A percentile compares a stretch with the other conserved stretches of the same genome.
Evolutionary conservation across 2,113 vertebrate species (phyloP).

Genomic region (Thamnophis sirtalis): DNA sequence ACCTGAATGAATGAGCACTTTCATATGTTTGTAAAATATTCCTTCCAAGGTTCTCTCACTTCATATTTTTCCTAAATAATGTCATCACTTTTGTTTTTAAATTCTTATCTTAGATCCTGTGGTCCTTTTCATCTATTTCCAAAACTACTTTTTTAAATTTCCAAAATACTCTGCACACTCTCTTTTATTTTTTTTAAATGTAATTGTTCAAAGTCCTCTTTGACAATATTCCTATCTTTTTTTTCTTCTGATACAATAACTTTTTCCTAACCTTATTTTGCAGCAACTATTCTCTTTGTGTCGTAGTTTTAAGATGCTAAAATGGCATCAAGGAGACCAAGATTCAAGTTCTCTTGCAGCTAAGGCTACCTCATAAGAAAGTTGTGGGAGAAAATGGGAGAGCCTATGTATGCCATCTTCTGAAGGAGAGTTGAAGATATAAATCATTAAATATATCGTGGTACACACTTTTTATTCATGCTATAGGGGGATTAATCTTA

Average conservation of each 20-base stretch:
- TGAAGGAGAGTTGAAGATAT: not conserved
- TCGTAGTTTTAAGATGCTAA: not conserved
- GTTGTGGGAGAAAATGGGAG: not conserved
- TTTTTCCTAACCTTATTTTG: not conserved
- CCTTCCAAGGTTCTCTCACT: not conserved
- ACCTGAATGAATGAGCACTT: too few relatives aligned
- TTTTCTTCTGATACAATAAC: not conserved
- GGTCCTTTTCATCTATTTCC: not conserved
- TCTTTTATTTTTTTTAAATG: not conserved
- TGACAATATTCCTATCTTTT: not conserved
- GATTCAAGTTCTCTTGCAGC: not conserved
- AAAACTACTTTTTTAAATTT: not conserved
- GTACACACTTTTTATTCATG: not conserved
- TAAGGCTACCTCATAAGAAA: not conserved
- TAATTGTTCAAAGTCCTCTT: not conserved
- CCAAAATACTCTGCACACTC: not conserved
- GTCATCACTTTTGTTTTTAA: not conserved
- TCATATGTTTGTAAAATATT: not conserved
- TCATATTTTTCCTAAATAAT: not conserved
- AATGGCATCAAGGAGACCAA: not conserved
- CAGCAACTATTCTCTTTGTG: not conserved
- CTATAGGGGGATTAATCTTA: not conserved
- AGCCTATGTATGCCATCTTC: not conserved
- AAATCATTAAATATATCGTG: not conserved
- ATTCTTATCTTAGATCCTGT: not conserved